phyloP scores from a whole-genome alignment of 2,797 vertebrate genomes.

The Cossypha niveicapilla region DNA sequence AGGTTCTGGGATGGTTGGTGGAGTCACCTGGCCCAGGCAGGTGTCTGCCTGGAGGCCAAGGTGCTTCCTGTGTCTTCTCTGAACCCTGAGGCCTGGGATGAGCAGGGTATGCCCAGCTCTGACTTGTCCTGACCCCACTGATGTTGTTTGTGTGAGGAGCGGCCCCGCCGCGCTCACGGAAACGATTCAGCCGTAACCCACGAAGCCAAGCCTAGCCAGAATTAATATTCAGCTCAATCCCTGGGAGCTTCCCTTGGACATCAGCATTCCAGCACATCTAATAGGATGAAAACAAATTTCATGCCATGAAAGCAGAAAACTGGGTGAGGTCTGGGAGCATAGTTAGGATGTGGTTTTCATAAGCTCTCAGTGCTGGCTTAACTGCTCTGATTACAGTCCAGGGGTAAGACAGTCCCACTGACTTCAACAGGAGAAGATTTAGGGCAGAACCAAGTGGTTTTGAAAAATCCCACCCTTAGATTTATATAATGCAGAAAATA shows the following conservation, averaged over 20 bases:
- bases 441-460: conserved; percentile 31
- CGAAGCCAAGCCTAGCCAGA: conserved; percentile 37
- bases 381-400: conserved; percentile 18
- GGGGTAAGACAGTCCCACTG: conserved; percentile 4
- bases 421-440: conserved; percentile 8
- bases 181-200: conserved; percentile 2
- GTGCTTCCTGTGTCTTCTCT: neutral
- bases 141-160: neutral
- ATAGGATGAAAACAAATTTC: conserved; percentile 51
- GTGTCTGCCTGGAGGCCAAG: neutral
- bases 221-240: conserved; percentile 7
- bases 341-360: conserved; percentile 54
- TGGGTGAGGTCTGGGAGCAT: conserved; percentile 55
- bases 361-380: conserved; percentile 11
- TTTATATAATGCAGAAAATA: conserved; percentile 9
- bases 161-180: neutral
- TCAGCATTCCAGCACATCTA: conserved; percentile 43
- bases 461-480: conserved; percentile 37
- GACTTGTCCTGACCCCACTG: neutral
- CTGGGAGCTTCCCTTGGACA: conserved; percentile 32
- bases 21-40: neutral
- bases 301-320: conserved; percentile 59
- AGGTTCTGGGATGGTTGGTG: neutral
- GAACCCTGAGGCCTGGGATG: neutral
- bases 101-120: neutral